phyloP scores from a whole-genome alignment of 2,113 vertebrate genomes.

The Nibea albiflora region DNA sequence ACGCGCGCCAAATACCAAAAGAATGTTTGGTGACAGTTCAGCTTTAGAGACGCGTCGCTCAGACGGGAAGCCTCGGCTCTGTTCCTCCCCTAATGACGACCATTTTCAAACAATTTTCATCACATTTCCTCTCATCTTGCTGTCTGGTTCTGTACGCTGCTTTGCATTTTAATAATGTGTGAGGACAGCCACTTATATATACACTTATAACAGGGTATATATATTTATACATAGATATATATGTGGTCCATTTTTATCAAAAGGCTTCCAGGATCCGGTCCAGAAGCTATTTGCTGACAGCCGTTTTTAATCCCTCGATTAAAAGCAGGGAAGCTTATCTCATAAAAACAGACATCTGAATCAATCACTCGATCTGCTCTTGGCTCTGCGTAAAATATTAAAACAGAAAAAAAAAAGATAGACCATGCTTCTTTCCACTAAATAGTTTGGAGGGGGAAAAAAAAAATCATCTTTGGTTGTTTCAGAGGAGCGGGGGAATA shows the following conservation, averaged over 20 bases:
- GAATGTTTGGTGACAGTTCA: conserved; percentile 16
- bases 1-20: not conserved
- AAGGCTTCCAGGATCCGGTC: conserved; percentile 46
- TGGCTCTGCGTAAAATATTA: conserved; percentile 35
- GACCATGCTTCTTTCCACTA: not conserved
- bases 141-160: not conserved
- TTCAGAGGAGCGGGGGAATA: conserved; percentile 1
- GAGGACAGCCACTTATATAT: not conserved
- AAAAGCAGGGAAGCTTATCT: conserved; percentile 64
- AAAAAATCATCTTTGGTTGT: not conserved
- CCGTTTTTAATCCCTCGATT: conserved; percentile 68
- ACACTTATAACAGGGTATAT: not conserved
- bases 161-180: conserved; percentile 21
- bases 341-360: conserved; percentile 58
- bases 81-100: conserved; percentile 3
- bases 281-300: conserved; percentile 56
- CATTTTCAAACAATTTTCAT: conserved; percentile 17
- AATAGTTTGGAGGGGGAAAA: not conserved
- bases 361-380: conserved; percentile 47
- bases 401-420: conserved; percentile 16
- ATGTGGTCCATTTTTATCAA: conserved; percentile 25
- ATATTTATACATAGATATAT: conserved; percentile 8
- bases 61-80: not conserved
- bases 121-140: conserved; percentile 11
- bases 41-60: conserved; percentile 28